These are phyloP conservation scores for Epinephelus moara DNA, from an alignment of 2,113 vertebrate species.

Conservation along the genomic window DNA sequence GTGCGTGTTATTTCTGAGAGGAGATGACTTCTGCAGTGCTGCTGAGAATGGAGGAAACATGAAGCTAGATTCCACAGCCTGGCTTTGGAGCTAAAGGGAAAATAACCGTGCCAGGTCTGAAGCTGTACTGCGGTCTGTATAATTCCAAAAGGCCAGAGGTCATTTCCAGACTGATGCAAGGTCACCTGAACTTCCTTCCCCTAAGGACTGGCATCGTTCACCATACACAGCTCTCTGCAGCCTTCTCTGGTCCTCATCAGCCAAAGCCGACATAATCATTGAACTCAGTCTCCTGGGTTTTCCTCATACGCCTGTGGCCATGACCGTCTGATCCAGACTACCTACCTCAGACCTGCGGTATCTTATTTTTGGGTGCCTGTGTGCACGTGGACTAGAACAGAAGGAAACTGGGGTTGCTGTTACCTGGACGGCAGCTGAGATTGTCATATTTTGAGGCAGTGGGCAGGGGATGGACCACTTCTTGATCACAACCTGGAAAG, in stretches of 20 bases:
- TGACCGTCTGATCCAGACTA: constrained; percentile 34
- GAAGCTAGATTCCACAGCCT: constrained; percentile 11
- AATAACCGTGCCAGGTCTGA: constrained; percentile 47
- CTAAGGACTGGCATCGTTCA: constrained; percentile 62
- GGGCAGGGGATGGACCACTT: constrained; percentile 96
- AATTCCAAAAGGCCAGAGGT: constrained; percentile 74
- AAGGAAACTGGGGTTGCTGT: constrained; percentile 11
- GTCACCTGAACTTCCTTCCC: constrained; percentile 74
- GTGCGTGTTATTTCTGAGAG: constrained; percentile 23
- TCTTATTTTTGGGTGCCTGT: constrained; percentile 2
- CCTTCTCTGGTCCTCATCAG: constrained; percentile 71
- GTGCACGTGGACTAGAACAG: neutral
- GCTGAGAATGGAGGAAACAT: constrained; percentile 15
- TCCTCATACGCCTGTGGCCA: constrained; percentile 34
- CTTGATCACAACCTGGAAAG: constrained; percentile 90
- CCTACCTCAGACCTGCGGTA: neutral
- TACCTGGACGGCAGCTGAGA: constrained; percentile 77
- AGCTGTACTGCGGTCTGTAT: constrained; percentile 46
- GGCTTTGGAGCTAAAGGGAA: constrained; percentile 9
- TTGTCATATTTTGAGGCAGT: constrained; percentile 83
- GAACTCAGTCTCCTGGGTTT: constrained; percentile 47
- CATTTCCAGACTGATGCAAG: constrained; percentile 72
- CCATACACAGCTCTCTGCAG: constrained; percentile 18
- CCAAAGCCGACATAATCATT: constrained; percentile 48
- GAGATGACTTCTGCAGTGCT: constrained; percentile 25